Evolutionary conservation across 2,113 vertebrate species (phyloP).

Genomic region (Cygnus atratus): DNA sequence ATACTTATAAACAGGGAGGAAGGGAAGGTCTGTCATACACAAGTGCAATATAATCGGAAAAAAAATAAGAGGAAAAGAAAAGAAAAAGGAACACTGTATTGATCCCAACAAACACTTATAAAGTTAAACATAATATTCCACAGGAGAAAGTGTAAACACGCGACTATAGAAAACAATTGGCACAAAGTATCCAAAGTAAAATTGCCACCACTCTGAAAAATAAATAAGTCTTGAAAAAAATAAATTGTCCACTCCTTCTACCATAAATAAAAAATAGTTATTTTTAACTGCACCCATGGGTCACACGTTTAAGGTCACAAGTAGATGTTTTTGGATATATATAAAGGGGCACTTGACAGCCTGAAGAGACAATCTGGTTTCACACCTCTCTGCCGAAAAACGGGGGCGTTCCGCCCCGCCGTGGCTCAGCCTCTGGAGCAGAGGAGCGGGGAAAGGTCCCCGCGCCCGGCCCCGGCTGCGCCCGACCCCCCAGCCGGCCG

Average conservation of each 20-base stretch:
- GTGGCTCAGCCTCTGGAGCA: background rate
- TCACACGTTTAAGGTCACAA: slow-evolving; percentile 91
- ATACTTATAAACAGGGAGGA: slow-evolving; percentile 72
- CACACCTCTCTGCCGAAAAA: slow-evolving; percentile 38
- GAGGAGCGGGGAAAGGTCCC: background rate
- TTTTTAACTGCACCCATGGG: slow-evolving; percentile 83
- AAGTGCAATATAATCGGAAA: slow-evolving; percentile 85
- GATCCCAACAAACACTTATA: slow-evolving; percentile 87
- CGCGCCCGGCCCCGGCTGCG: background rate
- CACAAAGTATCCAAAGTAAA: slow-evolving; percentile 83
- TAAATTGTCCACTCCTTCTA: slow-evolving; percentile 80
- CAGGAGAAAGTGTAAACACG: slow-evolving; percentile 83
- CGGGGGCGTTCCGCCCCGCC: background rate
- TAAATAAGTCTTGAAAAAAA: slow-evolving; percentile 88
- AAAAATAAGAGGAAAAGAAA: slow-evolving; percentile 29
- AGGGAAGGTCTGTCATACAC: slow-evolving; percentile 68
- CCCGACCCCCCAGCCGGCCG: background rate
- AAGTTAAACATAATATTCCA: slow-evolving; percentile 84
- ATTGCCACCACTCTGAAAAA: slow-evolving; percentile 83
- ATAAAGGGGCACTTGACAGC: slow-evolving; percentile 87
- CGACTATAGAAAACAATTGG: slow-evolving; percentile 82
- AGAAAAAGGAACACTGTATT: slow-evolving; percentile 71
- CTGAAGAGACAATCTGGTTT: slow-evolving; percentile 71
- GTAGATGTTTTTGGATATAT: slow-evolving; percentile 85
- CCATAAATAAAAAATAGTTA: slow-evolving; percentile 90